Evolutionary conservation across 2,113 vertebrate genomes (phyloP), one percentile per base, ranked within the genome.

Genomic region (Cnemophilus loriae): DNA sequence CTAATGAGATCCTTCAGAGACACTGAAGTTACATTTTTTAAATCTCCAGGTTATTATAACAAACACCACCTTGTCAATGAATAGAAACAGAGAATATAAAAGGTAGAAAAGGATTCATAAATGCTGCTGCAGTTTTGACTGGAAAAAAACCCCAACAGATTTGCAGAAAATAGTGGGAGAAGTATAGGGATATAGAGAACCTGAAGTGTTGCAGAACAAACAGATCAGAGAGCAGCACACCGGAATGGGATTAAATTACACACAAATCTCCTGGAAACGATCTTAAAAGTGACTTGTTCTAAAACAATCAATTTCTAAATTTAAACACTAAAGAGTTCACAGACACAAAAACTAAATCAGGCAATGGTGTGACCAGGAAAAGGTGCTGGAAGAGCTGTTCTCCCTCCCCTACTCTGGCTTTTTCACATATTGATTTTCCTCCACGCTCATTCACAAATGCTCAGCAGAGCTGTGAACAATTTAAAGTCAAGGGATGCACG

Each of bases 291-390:
- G 39, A 91, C 74, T 95, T 80, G 64, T 82, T 95, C 60, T 47
- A 65, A 93, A 84, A 85, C 73, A 97, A 93, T 86, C 63, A 56
- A 85, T 87, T 92, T 89, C 85, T 79, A 93, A 76, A 96, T 64
- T 82, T 97, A 96, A 94, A 95, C 91, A 79, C 82, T 57, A 23
- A 87, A 78, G 64, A 70, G 64, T 91, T 76, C 82, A 73, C 5
- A 65, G 50, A 64, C 30, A 80, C 59, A 20, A 92, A 89, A 95
- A 77, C 68, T 61, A 84, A 88, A 89, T 53, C 96, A 91, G 91
- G 49, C 63, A 28, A 27, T 28, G 87, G 83, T 86, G 85, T 77
- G 71, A 80, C 56, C 85, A 76, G 42, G 89, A 84, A 89, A 63
- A 90, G 94, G 87, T 9, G 6, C 24, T 79, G 79, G 74, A 59